Evolutionary conservation across 2,888 invertebrate genomes (phyloP).

Genomic region (Leptogaster cylindrica): DNA sequence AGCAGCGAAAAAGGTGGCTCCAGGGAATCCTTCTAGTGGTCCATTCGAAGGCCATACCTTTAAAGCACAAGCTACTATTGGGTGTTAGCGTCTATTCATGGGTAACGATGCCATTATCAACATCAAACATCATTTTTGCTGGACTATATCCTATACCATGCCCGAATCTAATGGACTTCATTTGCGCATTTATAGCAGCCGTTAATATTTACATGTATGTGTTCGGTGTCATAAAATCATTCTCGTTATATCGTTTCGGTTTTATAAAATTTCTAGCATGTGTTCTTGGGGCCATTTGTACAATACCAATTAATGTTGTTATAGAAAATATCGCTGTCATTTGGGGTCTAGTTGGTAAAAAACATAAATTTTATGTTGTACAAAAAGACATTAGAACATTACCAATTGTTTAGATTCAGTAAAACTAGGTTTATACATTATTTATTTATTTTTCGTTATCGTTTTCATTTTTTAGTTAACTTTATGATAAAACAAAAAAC

Average conservation of each 20-base stretch:
- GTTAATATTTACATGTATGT: constrained; percentile 98
- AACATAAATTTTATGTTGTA: constrained; percentile 96
- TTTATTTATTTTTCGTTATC: no score
- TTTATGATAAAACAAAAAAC: no score
- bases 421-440: no score
- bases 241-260: constrained; percentile 87
- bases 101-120: constrained; percentile 92
- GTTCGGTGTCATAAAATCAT: constrained; percentile 96
- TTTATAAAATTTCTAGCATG: constrained; percentile 78
- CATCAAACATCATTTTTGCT: constrained; percentile 86
- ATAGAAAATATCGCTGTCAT: constrained; percentile 95
- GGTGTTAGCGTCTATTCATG: constrained; percentile 93
- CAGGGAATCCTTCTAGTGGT: constrained; percentile 90
- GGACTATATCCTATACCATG: constrained; percentile 87
- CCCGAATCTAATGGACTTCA: constrained; percentile 80
- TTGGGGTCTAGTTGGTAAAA: constrained; percentile 92
- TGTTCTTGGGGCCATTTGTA: constrained; percentile 83
- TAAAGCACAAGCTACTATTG: constrained; percentile 79
- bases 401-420: constrained; percentile 70
- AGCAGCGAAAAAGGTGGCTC: constrained; percentile 95
- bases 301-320: constrained; percentile 91
- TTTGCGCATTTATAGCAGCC: constrained; percentile 90
- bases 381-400: constrained; percentile 84
- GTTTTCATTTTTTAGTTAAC: no score
- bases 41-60: constrained; percentile 82